A percentile compares a stretch with the other conserved stretches of the same genome.
Conservation (phyloP, 2,888 invertebrate species). For the Norana najaformis region DNA sequence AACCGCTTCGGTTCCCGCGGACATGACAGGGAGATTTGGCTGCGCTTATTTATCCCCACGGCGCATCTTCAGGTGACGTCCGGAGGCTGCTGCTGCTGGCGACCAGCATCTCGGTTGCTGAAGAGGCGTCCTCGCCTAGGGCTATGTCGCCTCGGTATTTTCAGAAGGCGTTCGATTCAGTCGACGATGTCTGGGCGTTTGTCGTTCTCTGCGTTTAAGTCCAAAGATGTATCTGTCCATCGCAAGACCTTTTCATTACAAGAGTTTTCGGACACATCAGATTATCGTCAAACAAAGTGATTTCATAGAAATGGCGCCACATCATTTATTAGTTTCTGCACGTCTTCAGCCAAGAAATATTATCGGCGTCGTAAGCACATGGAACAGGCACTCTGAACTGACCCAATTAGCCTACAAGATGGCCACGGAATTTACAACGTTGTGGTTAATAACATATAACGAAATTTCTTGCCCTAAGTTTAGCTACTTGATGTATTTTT, state of each 20-base stretch:
- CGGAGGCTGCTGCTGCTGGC: not conserved
- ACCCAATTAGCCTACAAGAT: not conserved
- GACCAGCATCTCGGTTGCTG: not conserved
- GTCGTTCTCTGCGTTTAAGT: not conserved
- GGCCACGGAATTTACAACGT: not conserved
- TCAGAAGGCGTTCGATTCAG: constrained; percentile 4
- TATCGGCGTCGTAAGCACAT: too few relatives aligned
- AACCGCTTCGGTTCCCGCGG: not conserved
- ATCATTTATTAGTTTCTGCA: not conserved
- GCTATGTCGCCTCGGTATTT: not conserved
- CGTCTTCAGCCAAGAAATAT: not conserved
- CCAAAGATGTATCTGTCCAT: not conserved
- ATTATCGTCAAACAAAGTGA: constrained; percentile 2
- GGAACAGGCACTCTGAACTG: too few relatives aligned
- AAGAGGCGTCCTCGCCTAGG: not conserved
- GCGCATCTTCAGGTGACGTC: not conserved
- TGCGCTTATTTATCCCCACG: not conserved
- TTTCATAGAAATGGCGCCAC: not conserved
- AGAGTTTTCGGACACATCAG: not conserved
- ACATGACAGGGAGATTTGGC: not conserved
- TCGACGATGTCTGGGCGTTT: not conserved
- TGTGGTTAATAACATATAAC: too few relatives aligned
- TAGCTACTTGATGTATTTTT: not conserved
- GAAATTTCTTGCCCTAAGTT: too few relatives aligned
- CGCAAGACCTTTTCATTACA: not conserved